A percentile compares a stretch with the other conserved stretches of the same genome.
phyloP scores from a whole-genome alignment of 2,797 vertebrate genomes.

The Dendrocincla tyrannina region DNA sequence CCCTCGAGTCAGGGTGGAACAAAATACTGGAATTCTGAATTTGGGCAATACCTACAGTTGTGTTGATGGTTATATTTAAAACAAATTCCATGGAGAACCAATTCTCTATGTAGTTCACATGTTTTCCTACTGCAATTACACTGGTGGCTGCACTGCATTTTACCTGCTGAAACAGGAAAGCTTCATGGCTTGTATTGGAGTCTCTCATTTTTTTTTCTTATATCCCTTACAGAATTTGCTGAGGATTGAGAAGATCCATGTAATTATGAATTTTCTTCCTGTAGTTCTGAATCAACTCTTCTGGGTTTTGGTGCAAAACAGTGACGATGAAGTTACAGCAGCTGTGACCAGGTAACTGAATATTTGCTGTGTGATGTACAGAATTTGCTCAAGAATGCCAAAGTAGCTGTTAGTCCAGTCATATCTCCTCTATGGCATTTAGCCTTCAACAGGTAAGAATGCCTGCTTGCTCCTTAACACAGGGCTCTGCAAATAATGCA shows the following conservation, averaged over 20 bases:
- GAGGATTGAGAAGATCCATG: constrained; percentile 93
- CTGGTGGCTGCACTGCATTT: neutral
- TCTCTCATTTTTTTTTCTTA: neutral
- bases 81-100: neutral
- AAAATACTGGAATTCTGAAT: neutral
- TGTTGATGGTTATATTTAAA: neutral
- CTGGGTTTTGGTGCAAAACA: constrained; percentile 91
- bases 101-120: neutral
- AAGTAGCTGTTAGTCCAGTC: neutral
- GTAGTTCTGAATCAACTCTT: constrained; percentile 96
- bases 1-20: neutral
- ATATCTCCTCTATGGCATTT: neutral
- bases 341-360: constrained; percentile 87
- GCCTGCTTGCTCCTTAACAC: neutral
- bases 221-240: constrained; percentile 85
- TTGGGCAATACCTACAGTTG: neutral
- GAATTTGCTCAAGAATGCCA: neutral
- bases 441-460: neutral
- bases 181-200: neutral
- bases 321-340: constrained; percentile 87
- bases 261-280: constrained; percentile 93
- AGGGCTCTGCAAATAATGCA: neutral
- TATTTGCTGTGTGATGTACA: neutral
- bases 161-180: neutral
- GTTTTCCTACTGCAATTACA: neutral